Conservation (phyloP, 2,113 vertebrate species). For the Tiliqua scincoides region DNA sequence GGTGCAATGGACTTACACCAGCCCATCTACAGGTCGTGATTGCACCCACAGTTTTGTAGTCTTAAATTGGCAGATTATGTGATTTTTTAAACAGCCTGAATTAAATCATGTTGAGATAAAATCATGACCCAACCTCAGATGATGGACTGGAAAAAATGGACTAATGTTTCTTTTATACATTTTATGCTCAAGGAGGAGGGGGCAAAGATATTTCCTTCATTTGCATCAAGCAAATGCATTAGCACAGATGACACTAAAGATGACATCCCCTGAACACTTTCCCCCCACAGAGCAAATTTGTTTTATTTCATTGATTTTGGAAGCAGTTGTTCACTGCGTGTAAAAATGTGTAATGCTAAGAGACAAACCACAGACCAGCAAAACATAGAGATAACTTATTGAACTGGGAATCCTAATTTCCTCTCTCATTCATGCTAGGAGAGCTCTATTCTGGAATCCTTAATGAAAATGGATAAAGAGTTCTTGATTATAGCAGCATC, state of each 20-base stretch:
- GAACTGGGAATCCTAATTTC: constrained; percentile 14
- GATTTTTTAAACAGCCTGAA: not conserved
- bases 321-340: not conserved
- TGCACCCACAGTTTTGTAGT: too few relatives aligned
- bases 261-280: not conserved
- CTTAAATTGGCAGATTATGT: too few relatives aligned
- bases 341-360: not conserved
- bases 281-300: not conserved
- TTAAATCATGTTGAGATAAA: not conserved
- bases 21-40: too few relatives aligned
- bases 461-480: constrained; percentile 4
- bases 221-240: not conserved
- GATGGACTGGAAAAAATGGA: not conserved
- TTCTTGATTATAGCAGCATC: not conserved
- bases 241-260: not conserved
- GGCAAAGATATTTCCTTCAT: not conserved
- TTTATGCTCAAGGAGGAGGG: not conserved
- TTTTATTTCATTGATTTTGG: not conserved
- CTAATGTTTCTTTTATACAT: not conserved
- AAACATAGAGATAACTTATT: not conserved
- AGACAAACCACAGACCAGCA: not conserved
- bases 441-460: not conserved
- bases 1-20: too few relatives aligned
- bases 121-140: not conserved
- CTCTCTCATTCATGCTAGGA: not conserved